These are phyloP conservation scores for Chiridota heheva DNA, from an alignment of 35 echinoderm and acorn worm species.

Conservation along the genomic window DNA sequence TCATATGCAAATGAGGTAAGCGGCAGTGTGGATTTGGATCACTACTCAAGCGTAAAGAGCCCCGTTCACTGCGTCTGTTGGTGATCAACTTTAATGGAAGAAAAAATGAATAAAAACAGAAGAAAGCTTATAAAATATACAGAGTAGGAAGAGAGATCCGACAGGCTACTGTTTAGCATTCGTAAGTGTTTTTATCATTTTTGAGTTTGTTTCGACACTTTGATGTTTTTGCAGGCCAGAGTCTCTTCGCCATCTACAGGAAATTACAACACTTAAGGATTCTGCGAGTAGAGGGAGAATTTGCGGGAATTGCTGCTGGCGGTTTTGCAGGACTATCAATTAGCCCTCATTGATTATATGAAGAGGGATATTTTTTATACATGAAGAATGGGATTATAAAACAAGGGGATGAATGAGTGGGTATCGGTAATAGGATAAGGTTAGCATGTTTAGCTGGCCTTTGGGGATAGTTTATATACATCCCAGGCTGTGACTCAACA, in stretches of 20 bases:
- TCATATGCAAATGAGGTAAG: slow-evolving; percentile 57
- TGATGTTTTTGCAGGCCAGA: slow-evolving; percentile 50
- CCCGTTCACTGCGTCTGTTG: slow-evolving; percentile 29
- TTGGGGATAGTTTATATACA: no score
- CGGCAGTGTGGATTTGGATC: slow-evolving; percentile 32
- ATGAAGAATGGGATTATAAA: no score
- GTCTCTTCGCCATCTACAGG: slow-evolving; percentile 39
- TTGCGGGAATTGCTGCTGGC: slow-evolving; percentile 34
- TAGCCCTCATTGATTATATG: slow-evolving; percentile 45
- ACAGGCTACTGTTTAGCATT: no score
- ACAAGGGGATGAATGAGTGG: no score
- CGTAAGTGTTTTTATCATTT: no score
- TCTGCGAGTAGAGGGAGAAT: slow-evolving; percentile 1
- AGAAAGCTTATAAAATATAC: slow-evolving; percentile 16
- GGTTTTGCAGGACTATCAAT: slow-evolving; percentile 48
- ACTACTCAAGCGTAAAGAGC: slow-evolving; percentile 34
- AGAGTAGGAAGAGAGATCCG: slow-evolving; percentile 1
- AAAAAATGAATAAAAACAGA: slow-evolving; percentile 22
- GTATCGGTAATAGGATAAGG: no score
- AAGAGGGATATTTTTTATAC: slow-evolving; percentile 11
- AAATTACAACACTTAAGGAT: slow-evolving; percentile 52
- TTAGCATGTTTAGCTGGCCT: no score
- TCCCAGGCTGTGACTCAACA: no score
- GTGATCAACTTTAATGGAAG: slow-evolving; percentile 44
- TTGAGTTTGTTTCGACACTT: slow-evolving; percentile 8